Conservation (phyloP, 2,888 invertebrate species). For the Rosalia funebris region DNA sequence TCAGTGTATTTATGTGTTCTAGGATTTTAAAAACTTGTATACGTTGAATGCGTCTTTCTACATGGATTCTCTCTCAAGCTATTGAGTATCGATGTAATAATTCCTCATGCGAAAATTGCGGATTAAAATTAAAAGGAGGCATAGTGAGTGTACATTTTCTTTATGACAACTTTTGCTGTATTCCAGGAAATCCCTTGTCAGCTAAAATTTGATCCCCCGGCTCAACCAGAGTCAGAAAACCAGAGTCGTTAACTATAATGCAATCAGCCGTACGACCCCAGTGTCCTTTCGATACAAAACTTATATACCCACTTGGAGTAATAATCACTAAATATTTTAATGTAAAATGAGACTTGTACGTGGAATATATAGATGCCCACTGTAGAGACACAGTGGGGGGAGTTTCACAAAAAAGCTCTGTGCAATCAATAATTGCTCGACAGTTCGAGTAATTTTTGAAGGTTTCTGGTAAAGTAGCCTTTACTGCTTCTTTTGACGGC, state of each 20-base stretch:
- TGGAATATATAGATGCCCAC: background rate
- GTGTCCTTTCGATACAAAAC: background rate
- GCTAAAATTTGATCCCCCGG: conserved; percentile 3
- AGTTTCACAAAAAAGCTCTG: conserved; percentile 10
- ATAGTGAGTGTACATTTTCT: background rate
- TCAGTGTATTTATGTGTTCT: background rate
- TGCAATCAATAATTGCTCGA: conserved; percentile 21
- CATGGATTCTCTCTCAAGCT: background rate
- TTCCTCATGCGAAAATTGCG: background rate
- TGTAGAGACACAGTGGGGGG: background rate
- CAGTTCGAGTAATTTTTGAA: conserved; percentile 17
- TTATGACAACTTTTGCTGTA: background rate
- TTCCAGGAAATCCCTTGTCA: conserved; percentile 2
- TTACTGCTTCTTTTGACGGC: background rate
- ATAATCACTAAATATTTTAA: background rate
- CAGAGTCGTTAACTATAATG: background rate
- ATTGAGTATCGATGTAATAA: conserved; percentile 1
- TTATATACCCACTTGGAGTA: background rate
- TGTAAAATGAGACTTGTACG: background rate
- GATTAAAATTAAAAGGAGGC: background rate
- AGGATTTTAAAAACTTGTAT: background rate
- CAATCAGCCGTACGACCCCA: background rate
- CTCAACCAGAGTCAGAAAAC: background rate
- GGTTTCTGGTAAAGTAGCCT: background rate
- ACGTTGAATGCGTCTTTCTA: conserved; percentile 6